Base-by-base conservation (phyloP, 2,113 vertebrate species). In the Enhydra lutris region DNA sequence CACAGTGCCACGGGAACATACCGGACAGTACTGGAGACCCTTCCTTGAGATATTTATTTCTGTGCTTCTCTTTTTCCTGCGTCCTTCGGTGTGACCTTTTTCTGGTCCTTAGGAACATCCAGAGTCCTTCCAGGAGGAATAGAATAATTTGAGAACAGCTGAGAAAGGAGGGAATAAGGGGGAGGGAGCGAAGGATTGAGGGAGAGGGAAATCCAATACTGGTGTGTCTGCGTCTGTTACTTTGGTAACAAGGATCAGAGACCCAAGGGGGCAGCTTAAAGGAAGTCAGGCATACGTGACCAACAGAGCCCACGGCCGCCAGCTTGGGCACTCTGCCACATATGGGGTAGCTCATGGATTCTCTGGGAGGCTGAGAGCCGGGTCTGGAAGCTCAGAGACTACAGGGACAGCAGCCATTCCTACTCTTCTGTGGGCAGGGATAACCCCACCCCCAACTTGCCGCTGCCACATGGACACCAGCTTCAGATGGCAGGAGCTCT, bases 321-420 rank as follows among this genome's bases (percentile, higher is more conserved):
- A n/a, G 24, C 34, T 3, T 80, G 59, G 74, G 74, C 11, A 1
- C 31, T 36, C 36, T 15, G 79, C 79, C 47, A 11, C 29, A 18
- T 12, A 0, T 23, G 11, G 20, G 11, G 42, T 29, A 12, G 24
- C 26, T 21, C 55, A 31, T 0, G 1, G 55, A 20, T 74, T 21
- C 67, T 85, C 69, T 7, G 34, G 42, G 52, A 47, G 45, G 39
- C 5, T 0, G 29, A 61, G 34, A 31, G 23, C 23, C 11, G 31
- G 67, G 17, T 17, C 24, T 84, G 23, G 52, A 63, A 36, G 29
- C 36, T 45, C 39, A 11, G 7, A 6, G 17, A 67, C 67, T 13
- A 1, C n/a, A 81, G 47, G 10, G 14, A 21, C 26, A 47, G 45
- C 45, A 47, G 45, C 45, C 45, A 47, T 47, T 47, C 45, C 45